Conservation (phyloP, 2,113 vertebrate species). For the Maccullochella peelii region DNA sequence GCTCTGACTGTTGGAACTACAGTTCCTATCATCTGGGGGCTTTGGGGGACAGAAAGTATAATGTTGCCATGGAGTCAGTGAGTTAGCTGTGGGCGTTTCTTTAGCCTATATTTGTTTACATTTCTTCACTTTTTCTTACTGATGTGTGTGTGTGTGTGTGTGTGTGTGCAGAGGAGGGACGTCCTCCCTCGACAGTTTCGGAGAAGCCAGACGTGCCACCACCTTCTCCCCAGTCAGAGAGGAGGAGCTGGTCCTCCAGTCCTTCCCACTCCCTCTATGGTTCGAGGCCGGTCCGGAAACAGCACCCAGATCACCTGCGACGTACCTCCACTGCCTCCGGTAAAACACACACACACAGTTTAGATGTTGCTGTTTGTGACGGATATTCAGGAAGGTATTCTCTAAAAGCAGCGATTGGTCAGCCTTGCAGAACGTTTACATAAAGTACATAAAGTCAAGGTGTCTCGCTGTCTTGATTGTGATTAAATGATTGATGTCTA, state of each 20-base stretch:
- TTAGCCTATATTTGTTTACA: too few relatives aligned
- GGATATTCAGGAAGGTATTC: not conserved
- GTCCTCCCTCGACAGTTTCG: constrained; percentile 73
- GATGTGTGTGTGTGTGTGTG: constrained; percentile 23
- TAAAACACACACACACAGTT: constrained; percentile 67
- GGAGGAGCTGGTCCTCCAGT: constrained; percentile 89
- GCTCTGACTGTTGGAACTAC: too few relatives aligned
- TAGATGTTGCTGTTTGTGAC: not conserved
- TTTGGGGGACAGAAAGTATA: too few relatives aligned
- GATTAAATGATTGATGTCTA: not conserved
- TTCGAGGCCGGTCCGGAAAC: constrained; percentile 86
- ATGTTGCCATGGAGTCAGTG: too few relatives aligned
- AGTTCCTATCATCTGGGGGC: too few relatives aligned
- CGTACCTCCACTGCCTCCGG: constrained; percentile 90
- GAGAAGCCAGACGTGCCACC: constrained; percentile 87
- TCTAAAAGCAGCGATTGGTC: not conserved
- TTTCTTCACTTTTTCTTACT: not conserved
- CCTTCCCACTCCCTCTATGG: constrained; percentile 86
- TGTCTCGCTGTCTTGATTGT: not conserved
- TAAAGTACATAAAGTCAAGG: not conserved
- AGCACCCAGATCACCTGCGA: constrained; percentile 86
- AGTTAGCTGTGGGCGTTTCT: too few relatives aligned
- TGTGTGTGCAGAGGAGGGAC: constrained; percentile 84
- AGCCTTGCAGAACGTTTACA: not conserved
- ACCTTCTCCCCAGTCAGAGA: constrained; percentile 84